Percentiles rank a stretch among this genome's conserved stretches.
phyloP scores from a whole-genome alignment of 1,140 invertebrate genomes.

The Drosophila guanche region DNA sequence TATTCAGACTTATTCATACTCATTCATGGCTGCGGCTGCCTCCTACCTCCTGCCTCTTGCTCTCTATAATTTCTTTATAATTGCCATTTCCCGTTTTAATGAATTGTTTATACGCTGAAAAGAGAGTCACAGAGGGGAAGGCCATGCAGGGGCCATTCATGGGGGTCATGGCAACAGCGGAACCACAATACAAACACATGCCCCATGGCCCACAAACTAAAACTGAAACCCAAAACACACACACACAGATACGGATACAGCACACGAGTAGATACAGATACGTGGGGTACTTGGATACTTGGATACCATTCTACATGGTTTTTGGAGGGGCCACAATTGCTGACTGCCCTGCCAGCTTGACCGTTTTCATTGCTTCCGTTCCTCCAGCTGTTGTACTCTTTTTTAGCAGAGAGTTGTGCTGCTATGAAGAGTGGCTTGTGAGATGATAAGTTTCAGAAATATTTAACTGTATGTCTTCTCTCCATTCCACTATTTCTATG shows the following conservation, averaged over 20 bases:
- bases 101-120: conserved; percentile 68
- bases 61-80: conserved; percentile 57
- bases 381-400: conserved; percentile 23
- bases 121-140: conserved; percentile 11
- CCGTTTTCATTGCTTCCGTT: conserved; percentile 72
- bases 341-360: conserved; percentile 31
- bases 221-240: conserved; percentile 27
- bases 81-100: conserved; percentile 77
- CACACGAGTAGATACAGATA: conserved; percentile 7
- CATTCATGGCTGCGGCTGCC: not conserved
- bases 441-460: too few relatives aligned
- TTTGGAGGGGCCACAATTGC: conserved; percentile 45
- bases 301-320: too few relatives aligned
- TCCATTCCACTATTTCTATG: too few relatives aligned
- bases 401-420: not conserved
- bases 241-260: conserved; percentile 19
- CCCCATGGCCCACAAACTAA: conserved; percentile 20
- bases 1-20: conserved; percentile 27
- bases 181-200: conserved; percentile 28
- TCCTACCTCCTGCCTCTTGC: not conserved
- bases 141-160: conserved; percentile 13
- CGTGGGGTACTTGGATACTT: not conserved
- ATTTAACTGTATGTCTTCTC: too few relatives aligned
- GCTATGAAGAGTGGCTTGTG: not conserved
- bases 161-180: conserved; percentile 62